Evolutionary conservation across 2,888 invertebrate species (phyloP), one percentile per base, ranked within the genome.

Genomic region (Lymantria monacha): DNA sequence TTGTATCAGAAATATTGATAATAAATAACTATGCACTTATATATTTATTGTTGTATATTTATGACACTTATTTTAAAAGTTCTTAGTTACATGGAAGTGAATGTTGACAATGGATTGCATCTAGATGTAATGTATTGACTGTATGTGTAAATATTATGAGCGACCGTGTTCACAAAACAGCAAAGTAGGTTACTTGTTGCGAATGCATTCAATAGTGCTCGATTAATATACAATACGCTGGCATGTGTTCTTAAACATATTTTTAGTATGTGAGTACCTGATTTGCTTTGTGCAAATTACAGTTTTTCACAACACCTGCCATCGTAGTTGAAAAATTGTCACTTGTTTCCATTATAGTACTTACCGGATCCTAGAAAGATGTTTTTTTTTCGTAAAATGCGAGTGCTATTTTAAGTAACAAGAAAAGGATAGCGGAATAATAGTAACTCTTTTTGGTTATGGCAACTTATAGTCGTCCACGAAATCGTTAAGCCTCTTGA

Each of bases 171-270:
- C 60, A 59, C 59, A 57, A 55, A 67, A 64, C 69, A 54, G 61
- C 58, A 57, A 76, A 72, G 70, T 75, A 69, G 73, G 71, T 74
- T 76, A 76, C 62, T 58, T 56, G 61, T 63, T 48, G 61, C 46
- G 49, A 61, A 68, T 64, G 71, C 69, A 74, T 72, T 70, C 69
- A 59, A 63, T 59, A 69, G 67, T 30, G 30, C 61, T 59, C 62
- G 64, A 73, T 75, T 74, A 69, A 70, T 66, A 64, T 67, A 49
- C 42, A 56, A 58, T 57, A 68, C 42, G 55, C 51, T 53, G 49
- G 49, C 57, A 51, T 62, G 51, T 57, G 51, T 49, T 49, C 15
- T 41, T 41, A 50, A 43, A 53, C 52, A 61, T 61, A 55, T 61
- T 52, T 57, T 57, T 22, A 22, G 5, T 22, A 22, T 22, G 22